Percentiles rank a stretch among this genome's conserved stretches.
phyloP scores from a whole-genome alignment of 2,888 invertebrate species.

The Monochamus alternatus region DNA sequence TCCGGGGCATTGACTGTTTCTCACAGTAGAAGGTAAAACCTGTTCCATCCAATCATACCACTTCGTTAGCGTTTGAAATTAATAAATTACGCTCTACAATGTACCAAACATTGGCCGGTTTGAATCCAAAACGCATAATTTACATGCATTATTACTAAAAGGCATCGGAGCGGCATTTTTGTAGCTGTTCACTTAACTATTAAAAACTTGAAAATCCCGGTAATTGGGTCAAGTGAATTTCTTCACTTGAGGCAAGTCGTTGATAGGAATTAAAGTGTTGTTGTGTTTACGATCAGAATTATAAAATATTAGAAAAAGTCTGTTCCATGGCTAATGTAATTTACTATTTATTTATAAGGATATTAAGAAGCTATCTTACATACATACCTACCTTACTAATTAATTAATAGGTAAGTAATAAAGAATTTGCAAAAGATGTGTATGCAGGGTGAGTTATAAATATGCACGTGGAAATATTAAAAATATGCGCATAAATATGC shows the following conservation, averaged over 20 bases:
- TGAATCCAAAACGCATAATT: constrained; percentile 48
- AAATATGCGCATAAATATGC: no score
- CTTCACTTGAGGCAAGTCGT: constrained; percentile 18
- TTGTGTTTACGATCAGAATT: constrained; percentile 18
- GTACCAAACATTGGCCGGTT: constrained; percentile 40
- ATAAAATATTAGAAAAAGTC: neutral
- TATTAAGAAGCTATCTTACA: no score
- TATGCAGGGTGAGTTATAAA: no score
- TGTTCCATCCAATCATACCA: constrained; percentile 64
- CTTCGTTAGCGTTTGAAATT: constrained; percentile 67
- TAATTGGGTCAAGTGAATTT: constrained; percentile 31
- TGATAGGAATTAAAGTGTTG: constrained; percentile 25
- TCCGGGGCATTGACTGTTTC: constrained; percentile 66
- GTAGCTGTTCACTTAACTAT: constrained; percentile 19
- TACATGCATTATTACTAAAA: constrained; percentile 50
- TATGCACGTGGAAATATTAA: no score
- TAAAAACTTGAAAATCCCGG: constrained; percentile 21
- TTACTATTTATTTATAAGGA: no score
- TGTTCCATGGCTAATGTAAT: no score
- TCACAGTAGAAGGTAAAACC: constrained; percentile 63
- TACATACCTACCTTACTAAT: no score
- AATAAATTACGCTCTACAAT: constrained; percentile 63
- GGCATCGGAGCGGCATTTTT: constrained; percentile 34
- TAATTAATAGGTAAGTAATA: no score
- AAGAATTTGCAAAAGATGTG: no score